These are phyloP conservation scores for Hydractinia symbiolongicarpus DNA, from an alignment of 30 jellyfish, hydroid and myxozoan species.

Conservation along the genomic window DNA sequence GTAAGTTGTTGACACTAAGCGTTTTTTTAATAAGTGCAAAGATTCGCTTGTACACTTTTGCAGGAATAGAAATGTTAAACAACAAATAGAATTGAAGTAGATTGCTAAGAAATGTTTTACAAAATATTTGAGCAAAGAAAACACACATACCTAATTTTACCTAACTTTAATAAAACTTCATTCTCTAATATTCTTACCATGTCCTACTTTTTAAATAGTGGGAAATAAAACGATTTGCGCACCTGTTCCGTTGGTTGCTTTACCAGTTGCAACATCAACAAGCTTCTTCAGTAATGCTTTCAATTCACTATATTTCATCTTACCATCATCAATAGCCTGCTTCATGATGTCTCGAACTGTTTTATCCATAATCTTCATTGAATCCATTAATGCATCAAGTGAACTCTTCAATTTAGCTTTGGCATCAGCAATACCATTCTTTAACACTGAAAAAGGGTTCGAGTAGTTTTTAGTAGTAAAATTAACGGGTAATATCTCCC, in stretches of 20 bases:
- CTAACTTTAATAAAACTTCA: no score
- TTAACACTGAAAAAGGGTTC: neutral
- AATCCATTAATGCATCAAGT: neutral
- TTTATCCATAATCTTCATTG: neutral
- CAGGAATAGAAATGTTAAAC: no score
- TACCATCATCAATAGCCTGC: conserved; percentile 16
- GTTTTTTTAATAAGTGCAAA: no score
- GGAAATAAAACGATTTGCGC: no score
- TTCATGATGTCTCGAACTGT: conserved; percentile 3
- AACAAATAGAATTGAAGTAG: no score
- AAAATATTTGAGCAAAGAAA: no score
- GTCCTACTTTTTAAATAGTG: no score
- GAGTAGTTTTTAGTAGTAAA: neutral
- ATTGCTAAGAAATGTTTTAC: no score
- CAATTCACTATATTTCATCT: neutral
- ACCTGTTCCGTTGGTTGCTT: neutral
- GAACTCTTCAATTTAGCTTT: conserved; percentile 8
- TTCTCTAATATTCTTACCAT: no score
- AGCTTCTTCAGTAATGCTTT: neutral
- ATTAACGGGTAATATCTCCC: neutral
- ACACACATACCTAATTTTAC: no score
- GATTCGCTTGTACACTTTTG: no score
- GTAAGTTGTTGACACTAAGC: neutral
- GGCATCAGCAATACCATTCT: conserved; percentile 3
- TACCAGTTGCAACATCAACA: conserved; percentile 9